Evolutionary conservation across 2,888 invertebrate genomes (phyloP), one percentile per base, ranked within the genome.

Genomic region (Prosapia bicincta): DNA sequence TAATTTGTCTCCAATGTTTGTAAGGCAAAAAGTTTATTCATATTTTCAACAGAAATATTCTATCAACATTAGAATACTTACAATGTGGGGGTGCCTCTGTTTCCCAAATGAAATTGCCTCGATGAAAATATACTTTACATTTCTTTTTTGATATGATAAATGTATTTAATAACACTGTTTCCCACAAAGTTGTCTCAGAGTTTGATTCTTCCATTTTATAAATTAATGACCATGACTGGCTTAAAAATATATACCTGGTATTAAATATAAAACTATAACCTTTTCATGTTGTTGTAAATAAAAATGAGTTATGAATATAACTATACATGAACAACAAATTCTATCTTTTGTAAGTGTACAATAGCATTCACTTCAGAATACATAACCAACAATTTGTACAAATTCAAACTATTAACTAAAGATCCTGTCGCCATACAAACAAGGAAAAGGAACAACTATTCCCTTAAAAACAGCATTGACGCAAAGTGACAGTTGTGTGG

Each of bases 91-190:
- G 85, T 80, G 86, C 86, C 80, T 87, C 87, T 69, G 87, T 88
- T 82, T 91, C 90, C 91, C 91, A 91, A 69, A 89, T 88, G 76
- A 91, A 84, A 74, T 86, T 88, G 79, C 88, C 88, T 72, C 87
- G 87, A 83, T 90, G 89, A 79, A 90, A 88, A 83, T 90, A 88
- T 20, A 90, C 90, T 78, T 88, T 87, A 82, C 88, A 88, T 80
- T 88, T 86, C 83, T 89, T 90, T 82, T 89, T 90, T 79, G 88
- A 88, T 76, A 88, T 87, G 69, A 88, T 84, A 83, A 91, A 91
- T 78, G 88, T 89, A 80, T 87, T 88, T 26, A 89, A 83, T 13
- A 86, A 81, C 43, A 85, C 85, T 26, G 85, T 80, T 74, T 83
- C 83, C 32, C 82, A 83, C 38, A 75, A 54, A 54, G 1, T 1